phyloP scores from a whole-genome alignment of 2,888 invertebrate species.

The Cantharis flavilabris region DNA sequence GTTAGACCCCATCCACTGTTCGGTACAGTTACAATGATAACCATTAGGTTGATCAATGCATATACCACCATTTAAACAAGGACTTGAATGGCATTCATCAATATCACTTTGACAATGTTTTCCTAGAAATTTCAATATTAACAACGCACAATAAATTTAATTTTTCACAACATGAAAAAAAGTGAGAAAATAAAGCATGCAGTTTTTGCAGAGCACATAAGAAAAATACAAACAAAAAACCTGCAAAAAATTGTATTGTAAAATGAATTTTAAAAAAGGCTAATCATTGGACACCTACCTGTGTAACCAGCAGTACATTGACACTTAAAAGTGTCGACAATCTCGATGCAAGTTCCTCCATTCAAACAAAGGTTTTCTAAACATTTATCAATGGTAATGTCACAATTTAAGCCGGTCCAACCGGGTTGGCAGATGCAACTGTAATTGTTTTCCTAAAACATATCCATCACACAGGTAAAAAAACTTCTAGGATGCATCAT shows the following conservation, averaged over 20 bases:
- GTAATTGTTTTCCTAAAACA: constrained; percentile 60
- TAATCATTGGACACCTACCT: constrained; percentile 48
- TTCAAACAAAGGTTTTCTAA: constrained; percentile 66
- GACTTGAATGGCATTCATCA: constrained; percentile 58
- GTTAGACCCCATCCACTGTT: constrained; percentile 61
- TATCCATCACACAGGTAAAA: constrained; percentile 12
- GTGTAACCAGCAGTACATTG: constrained; percentile 63
- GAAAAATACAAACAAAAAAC: constrained; percentile 6
- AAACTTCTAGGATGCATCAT: not conserved
- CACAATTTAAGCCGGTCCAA: constrained; percentile 67
- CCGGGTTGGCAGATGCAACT: constrained; percentile 74
- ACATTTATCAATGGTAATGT: constrained; percentile 62
- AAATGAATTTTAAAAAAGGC: not conserved
- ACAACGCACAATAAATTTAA: not conserved
- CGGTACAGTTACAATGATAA: constrained; percentile 63
- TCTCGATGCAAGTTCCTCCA: constrained; percentile 65
- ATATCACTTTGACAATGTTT: constrained; percentile 60
- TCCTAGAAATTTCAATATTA: constrained; percentile 48
- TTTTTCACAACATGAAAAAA: not conserved
- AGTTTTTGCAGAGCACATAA: constrained; percentile 14
- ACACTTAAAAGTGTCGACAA: constrained; percentile 61
- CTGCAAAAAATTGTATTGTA: constrained; percentile 1
- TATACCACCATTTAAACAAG: constrained; percentile 61
- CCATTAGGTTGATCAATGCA: constrained; percentile 60
- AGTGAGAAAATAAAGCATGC: constrained; percentile 25